A percentile compares a stretch with the other conserved stretches of the same genome.
phyloP scores from a whole-genome alignment of 2,888 invertebrate species.

The Hydropsyche betteni region DNA sequence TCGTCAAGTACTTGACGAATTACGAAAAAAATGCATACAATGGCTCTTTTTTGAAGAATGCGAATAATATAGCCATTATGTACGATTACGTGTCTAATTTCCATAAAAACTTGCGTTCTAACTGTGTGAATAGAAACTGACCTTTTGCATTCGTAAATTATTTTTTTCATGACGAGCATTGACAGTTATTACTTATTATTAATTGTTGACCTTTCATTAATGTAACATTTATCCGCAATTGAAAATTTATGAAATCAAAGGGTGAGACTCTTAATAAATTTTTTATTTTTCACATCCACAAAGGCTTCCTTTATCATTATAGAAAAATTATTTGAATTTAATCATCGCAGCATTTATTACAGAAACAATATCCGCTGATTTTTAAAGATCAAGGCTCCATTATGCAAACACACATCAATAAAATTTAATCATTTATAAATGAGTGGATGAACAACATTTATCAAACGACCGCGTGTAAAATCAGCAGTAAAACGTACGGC shows the following conservation, averaged over 20 bases:
- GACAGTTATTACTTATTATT: constrained; percentile 4
- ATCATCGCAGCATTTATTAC: not conserved
- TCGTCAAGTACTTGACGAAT: not conserved
- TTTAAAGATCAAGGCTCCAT: constrained; percentile 11
- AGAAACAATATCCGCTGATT: constrained; percentile 22
- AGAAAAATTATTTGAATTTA: not conserved
- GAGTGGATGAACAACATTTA: no score
- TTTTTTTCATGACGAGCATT: constrained; percentile 10
- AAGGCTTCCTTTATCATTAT: not conserved
- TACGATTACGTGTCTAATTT: constrained; percentile 20
- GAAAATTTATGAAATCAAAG: constrained; percentile 13
- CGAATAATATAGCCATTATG: constrained; percentile 2
- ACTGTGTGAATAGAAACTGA: constrained; percentile 16
- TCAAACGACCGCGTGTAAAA: not conserved
- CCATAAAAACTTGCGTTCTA: not conserved
- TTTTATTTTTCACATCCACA: not conserved
- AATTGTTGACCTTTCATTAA: constrained; percentile 7
- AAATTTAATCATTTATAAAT: no score
- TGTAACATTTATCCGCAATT: not conserved
- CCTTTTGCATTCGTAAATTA: constrained; percentile 14
- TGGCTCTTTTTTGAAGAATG: not conserved
- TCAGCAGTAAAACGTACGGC: constrained; percentile 21
- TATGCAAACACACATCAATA: no score
- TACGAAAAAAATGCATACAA: constrained; percentile 1
- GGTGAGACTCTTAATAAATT: not conserved